phyloP scores from a whole-genome alignment of 1,140 invertebrate species.

The Drosophila watanabei region DNA sequence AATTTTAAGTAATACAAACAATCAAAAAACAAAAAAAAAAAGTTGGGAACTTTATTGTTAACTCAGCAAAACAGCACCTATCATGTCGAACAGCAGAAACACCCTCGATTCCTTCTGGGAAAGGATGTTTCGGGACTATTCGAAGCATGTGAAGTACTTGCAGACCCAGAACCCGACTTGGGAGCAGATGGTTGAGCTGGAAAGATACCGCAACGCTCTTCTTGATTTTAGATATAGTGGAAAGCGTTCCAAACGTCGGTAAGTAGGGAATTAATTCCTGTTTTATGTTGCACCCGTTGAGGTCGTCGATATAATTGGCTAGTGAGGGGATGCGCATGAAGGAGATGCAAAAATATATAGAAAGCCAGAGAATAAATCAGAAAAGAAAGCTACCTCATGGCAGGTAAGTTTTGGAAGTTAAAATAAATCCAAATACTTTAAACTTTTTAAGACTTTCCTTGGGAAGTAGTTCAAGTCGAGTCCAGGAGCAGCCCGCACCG shows the following conservation, averaged over 20 bases:
- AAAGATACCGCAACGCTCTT: not conserved
- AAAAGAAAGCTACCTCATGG: not conserved
- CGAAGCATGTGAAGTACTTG: not conserved
- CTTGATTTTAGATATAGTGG: constrained; percentile 5
- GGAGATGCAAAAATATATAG: constrained; percentile 1
- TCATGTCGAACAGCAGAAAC: not conserved
- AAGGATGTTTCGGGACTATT: constrained; percentile 1
- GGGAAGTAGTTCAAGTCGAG: not conserved
- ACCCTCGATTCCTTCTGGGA: not conserved
- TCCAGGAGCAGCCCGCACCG: no score
- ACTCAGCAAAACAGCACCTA: not conserved
- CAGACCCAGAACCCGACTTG: not conserved
- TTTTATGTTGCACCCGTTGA: no score
- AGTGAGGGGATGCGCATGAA: constrained; percentile 3
- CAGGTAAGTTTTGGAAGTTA: not conserved
- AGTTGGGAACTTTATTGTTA: constrained; percentile 11
- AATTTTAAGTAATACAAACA: constrained; percentile 61
- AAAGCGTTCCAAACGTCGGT: not conserved
- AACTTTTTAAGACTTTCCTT: not conserved
- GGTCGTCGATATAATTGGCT: not conserved
- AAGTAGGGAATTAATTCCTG: not conserved
- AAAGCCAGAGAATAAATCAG: not conserved
- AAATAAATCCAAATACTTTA: not conserved
- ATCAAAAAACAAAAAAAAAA: constrained; percentile 14
- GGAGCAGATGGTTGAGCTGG: not conserved